Conservation (phyloP, 2,888 invertebrate genomes). For the Athalia cordata region DNA sequence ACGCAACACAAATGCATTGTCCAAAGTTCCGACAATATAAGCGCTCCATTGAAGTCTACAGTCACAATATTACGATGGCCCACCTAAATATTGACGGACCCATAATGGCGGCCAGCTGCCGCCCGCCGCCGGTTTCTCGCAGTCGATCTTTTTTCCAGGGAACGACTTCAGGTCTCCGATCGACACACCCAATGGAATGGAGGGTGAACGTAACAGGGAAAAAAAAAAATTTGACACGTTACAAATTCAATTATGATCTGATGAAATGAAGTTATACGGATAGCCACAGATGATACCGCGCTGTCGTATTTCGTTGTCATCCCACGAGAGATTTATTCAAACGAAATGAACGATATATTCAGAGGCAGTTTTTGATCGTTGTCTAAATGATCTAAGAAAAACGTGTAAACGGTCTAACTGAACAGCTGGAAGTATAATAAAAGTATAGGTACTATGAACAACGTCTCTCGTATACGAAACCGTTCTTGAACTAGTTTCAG, state of each 20-base stretch:
- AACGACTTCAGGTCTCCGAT: not conserved
- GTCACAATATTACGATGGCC: conserved; percentile 41
- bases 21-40: conserved; percentile 22
- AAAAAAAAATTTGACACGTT: too few species aligned
- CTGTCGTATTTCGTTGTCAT: not conserved
- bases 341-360: conserved; percentile 4
- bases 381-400: conserved; percentile 15
- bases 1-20: conserved; percentile 42
- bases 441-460: conserved; percentile 12
- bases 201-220: not conserved
- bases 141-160: not conserved
- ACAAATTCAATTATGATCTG: too few species aligned
- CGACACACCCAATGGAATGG: not conserved
- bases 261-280: too few species aligned
- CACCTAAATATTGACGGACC: conserved; percentile 39
- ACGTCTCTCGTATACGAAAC: conserved; percentile 36
- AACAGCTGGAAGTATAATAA: conserved; percentile 40
- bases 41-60: conserved; percentile 30
- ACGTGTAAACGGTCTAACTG: conserved; percentile 26
- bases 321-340: conserved; percentile 11
- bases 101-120: conserved; percentile 41
- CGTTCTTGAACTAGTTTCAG: conserved; percentile 44
- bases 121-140: not conserved
- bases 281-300: too few species aligned
- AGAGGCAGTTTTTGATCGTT: conserved; percentile 10